Conservation (phyloP, 2,113 vertebrate genomes). For the Passer domesticus region DNA sequence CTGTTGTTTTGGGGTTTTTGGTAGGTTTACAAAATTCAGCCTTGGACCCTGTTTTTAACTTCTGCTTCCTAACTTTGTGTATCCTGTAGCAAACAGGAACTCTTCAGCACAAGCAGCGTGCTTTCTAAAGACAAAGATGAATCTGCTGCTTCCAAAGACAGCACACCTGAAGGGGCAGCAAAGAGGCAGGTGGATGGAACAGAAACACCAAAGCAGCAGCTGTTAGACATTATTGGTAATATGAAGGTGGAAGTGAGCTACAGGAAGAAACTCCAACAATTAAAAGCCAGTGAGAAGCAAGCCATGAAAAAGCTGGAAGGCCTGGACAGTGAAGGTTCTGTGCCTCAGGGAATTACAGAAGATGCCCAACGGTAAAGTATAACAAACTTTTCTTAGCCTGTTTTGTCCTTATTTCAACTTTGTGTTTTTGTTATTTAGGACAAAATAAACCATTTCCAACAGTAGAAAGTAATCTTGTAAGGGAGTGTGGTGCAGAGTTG, state of each 20-base stretch:
- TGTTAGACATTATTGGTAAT: slow-evolving; percentile 79
- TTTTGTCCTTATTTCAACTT: neutral
- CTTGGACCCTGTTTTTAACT: neutral
- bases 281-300: slow-evolving; percentile 52
- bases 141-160: neutral
- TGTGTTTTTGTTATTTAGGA: neutral
- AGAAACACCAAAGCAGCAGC: slow-evolving; percentile 70
- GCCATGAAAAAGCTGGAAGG: neutral
- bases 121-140: slow-evolving; percentile 43
- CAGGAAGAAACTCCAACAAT: slow-evolving; percentile 67
- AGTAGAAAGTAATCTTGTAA: neutral
- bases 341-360: slow-evolving; percentile 64
- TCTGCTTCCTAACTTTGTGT: neutral
- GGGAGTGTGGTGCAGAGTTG: neutral
- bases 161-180: neutral
- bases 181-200: neutral
- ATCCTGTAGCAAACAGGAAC: slow-evolving; percentile 51
- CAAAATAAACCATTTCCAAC: neutral
- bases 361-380: slow-evolving; percentile 73
- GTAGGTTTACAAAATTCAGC: neutral
- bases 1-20: neutral
- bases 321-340: slow-evolving; percentile 51
- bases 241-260: slow-evolving; percentile 88
- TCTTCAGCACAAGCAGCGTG: slow-evolving; percentile 39
- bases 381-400: neutral